These are phyloP conservation scores for Wasmannia auropunctata DNA, from an alignment of 1,140 invertebrate genomes.

Conservation along the genomic window DNA sequence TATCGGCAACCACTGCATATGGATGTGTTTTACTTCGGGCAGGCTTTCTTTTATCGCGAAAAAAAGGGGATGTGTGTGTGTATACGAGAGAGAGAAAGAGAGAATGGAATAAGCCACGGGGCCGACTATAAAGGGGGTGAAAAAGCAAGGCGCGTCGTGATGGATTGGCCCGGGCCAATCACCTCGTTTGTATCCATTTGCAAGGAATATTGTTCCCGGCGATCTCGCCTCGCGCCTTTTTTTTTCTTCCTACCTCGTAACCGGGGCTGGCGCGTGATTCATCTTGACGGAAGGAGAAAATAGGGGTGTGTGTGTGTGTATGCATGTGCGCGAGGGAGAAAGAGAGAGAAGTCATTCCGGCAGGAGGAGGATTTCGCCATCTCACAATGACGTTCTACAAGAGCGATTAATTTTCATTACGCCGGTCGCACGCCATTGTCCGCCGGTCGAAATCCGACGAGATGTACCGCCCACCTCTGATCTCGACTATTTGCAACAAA, in stretches of 20 bases:
- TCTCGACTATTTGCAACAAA: conserved; percentile 42
- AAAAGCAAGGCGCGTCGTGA: conserved; percentile 68
- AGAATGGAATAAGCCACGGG: conserved; percentile 19
- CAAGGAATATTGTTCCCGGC: conserved; percentile 77
- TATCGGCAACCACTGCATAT: conserved; percentile 67
- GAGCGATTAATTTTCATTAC: conserved; percentile 67
- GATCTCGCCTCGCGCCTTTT: conserved; percentile 60
- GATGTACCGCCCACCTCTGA: conserved; percentile 38
- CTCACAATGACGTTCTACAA: conserved; percentile 63
- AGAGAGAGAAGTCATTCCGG: conserved; percentile 41
- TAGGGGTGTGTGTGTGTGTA: no score
- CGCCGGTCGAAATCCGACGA: conserved; percentile 26
- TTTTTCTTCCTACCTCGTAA: conserved; percentile 56
- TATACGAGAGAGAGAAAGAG: conserved; percentile 4
- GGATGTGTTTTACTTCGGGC: conserved; percentile 67
- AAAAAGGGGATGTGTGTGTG: not conserved
- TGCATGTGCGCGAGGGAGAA: not conserved
- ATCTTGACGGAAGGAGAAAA: conserved; percentile 61
- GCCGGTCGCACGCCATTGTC: conserved; percentile 29
- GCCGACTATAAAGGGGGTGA: conserved; percentile 59
- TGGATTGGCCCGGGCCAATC: conserved; percentile 78
- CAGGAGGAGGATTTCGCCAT: conserved; percentile 52
- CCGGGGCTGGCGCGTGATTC: conserved; percentile 64
- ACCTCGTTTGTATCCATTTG: conserved; percentile 81
- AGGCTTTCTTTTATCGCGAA: conserved; percentile 27